phyloP scores from a whole-genome alignment of 2,888 invertebrate species.

The Troglohyphantes excavatus region DNA sequence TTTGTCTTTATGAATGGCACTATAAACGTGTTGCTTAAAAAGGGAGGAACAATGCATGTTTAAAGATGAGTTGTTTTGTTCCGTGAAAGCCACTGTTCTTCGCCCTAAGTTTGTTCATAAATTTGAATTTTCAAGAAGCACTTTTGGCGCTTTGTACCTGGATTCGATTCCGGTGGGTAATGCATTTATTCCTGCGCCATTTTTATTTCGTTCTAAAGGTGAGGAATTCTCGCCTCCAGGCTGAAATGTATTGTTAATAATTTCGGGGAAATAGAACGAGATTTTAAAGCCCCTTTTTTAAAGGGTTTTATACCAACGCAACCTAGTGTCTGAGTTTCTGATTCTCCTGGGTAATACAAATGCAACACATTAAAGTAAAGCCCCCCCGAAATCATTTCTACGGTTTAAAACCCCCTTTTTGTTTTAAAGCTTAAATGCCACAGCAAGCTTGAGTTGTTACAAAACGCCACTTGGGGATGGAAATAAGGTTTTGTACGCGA shows the following conservation, averaged over 20 bases:
- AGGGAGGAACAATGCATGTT: slow-evolving; percentile 4
- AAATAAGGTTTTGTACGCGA: neutral
- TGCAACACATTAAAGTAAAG: neutral
- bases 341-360: neutral
- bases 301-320: neutral
- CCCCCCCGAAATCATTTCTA: neutral
- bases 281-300: neutral
- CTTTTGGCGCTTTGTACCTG: neutral
- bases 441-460: neutral
- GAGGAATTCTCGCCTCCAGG: too few relatives aligned
- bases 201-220: too few relatives aligned
- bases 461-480: neutral
- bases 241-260: neutral
- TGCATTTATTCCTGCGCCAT: neutral
- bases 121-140: neutral
- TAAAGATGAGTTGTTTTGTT: neutral
- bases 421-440: neutral
- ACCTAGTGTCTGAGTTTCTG: neutral
- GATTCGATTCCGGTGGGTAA: neutral
- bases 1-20: neutral
- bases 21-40: neutral
- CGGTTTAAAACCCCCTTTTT: neutral
- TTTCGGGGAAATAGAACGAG: neutral
- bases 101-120: neutral
- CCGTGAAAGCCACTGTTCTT: neutral